Evolutionary conservation across 35 echinoderm and acorn worm species (phyloP).

Genomic region (Ophioderma brevispina): DNA sequence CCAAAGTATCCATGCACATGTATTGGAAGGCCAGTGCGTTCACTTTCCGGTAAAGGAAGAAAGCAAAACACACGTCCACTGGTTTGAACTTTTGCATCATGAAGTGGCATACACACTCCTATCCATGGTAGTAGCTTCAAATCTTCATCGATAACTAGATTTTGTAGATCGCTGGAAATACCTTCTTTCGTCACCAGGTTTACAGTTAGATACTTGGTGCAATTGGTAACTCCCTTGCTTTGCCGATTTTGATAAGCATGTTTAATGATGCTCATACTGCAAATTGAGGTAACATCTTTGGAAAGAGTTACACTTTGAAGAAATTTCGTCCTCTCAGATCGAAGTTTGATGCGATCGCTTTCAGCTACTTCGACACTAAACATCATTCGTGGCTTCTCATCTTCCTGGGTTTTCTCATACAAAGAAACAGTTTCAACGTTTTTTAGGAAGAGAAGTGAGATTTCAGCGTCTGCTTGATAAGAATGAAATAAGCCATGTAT

Average conservation of each 20-base stretch:
- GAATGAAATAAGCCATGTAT: neutral
- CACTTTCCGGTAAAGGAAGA: conserved; percentile 83
- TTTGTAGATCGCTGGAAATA: neutral
- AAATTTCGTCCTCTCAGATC: neutral
- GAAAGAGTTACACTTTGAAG: too few species aligned
- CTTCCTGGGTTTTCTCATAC: neutral
- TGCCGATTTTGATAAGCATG: too few species aligned
- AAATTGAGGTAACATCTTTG: neutral
- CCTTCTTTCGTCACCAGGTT: neutral
- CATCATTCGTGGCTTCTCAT: neutral
- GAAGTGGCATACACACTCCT: neutral
- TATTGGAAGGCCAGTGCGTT: conserved; percentile 78
- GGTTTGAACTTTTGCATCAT: neutral
- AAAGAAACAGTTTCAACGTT: conserved; percentile 5
- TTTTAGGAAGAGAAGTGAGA: conserved; percentile 32
- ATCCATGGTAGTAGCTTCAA: conserved; percentile 30
- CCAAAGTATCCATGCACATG: conserved; percentile 91
- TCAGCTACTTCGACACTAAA: neutral
- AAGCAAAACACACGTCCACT: conserved; percentile 88
- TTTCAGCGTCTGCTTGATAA: conserved; percentile 16
- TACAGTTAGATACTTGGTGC: neutral
- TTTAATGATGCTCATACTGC: too few species aligned
- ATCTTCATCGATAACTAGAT: conserved; percentile 3
- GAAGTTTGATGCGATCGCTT: neutral
- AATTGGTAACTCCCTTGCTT: neutral